Percentiles rank a stretch among this genome's conserved stretches.
Evolutionary conservation across 2,113 vertebrate species (phyloP).

Genomic region (Australoheros scitulus): DNA sequence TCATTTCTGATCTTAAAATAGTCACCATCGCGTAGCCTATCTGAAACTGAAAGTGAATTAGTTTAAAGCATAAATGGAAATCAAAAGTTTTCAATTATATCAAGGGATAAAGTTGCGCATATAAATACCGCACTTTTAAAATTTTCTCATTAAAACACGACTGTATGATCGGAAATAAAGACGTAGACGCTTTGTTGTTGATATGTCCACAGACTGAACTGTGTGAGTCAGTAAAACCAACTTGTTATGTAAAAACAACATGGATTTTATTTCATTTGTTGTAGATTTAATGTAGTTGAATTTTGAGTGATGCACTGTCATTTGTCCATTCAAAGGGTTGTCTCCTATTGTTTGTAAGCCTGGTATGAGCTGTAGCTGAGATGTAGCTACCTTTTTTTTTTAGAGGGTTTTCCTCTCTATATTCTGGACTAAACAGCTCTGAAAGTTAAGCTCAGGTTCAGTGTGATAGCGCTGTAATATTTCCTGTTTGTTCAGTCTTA

Average conservation of each 20-base stretch:
- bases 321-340: neutral
- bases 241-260: neutral
- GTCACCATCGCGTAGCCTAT: too few relatives aligned
- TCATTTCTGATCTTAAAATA: neutral
- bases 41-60: neutral
- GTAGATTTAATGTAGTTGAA: neutral
- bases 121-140: neutral
- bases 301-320: neutral
- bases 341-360: neutral
- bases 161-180: neutral
- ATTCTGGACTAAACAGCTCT: neutral
- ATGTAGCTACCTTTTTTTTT: neutral
- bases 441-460: neutral
- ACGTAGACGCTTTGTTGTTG: neutral
- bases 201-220: neutral
- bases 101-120: rapidly evolving
- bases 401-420: neutral
- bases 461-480: neutral
- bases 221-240: neutral
- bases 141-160: neutral
- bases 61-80: neutral
- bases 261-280: neutral
- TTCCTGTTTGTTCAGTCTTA: neutral
- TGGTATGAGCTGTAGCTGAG: neutral
- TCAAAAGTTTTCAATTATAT: neutral